Conservation (phyloP, 2,113 vertebrate species). For the Neomonachus schauinslandi region DNA sequence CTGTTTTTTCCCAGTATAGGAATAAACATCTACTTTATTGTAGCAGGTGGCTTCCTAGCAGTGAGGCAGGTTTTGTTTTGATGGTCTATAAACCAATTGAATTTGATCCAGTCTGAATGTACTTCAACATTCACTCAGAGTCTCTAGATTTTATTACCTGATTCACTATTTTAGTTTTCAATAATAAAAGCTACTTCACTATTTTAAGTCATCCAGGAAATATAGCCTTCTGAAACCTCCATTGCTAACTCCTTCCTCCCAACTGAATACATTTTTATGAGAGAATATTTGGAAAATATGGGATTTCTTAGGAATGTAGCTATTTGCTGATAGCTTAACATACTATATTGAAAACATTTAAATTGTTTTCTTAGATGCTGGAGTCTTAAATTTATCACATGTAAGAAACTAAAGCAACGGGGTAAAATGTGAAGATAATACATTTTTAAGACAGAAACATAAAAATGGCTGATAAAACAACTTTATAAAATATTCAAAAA, state of each 20-base stretch:
- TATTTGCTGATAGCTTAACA: slow-evolving; percentile 12
- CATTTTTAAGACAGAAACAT: not conserved
- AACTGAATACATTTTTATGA: not conserved
- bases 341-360: not conserved
- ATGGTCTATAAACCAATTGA: not conserved
- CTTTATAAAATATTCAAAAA: not conserved
- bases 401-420: not conserved
- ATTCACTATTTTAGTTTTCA: not conserved
- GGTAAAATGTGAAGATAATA: not conserved
- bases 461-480: not conserved
- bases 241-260: not conserved
- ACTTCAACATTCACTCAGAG: not conserved
- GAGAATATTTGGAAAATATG: not conserved
- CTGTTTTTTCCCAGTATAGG: not conserved
- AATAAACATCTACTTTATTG: not conserved
- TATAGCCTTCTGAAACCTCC: not conserved
- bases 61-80: not conserved
- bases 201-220: not conserved
- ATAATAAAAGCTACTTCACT: not conserved
- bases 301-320: not conserved
- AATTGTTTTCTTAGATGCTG: not conserved
- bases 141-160: slow-evolving; percentile 2
- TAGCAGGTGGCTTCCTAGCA: not conserved
- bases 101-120: not conserved
- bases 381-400: slow-evolving; percentile 8